phyloP scores from a whole-genome alignment of 1,140 invertebrate species.

The Lerema accius region DNA sequence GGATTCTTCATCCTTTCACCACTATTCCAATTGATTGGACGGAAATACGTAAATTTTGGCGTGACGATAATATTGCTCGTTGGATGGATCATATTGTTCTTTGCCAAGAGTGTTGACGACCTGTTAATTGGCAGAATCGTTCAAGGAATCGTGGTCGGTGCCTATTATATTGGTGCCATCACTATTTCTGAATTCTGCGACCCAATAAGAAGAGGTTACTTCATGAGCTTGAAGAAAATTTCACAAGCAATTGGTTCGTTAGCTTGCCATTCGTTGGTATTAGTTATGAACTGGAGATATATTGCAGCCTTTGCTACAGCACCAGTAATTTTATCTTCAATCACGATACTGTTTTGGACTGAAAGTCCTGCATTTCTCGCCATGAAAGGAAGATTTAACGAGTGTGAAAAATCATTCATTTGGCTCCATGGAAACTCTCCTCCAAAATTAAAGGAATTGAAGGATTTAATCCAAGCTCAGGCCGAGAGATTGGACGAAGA shows the following conservation, averaged over 20 bases:
- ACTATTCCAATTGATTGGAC: constrained; percentile 42
- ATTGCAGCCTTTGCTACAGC: constrained; percentile 33
- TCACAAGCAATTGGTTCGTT: constrained; percentile 33
- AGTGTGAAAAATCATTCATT: constrained; percentile 40
- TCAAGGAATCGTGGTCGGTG: constrained; percentile 27
- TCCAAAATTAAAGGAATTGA: constrained; percentile 31
- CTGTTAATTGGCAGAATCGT: constrained; percentile 18
- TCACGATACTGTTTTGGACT: constrained; percentile 46
- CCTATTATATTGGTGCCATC: constrained; percentile 16
- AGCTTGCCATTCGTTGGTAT: constrained; percentile 35
- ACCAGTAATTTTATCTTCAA: constrained; percentile 9
- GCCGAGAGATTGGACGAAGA: constrained; percentile 8
- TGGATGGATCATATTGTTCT: constrained; percentile 27
- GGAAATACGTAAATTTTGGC: constrained; percentile 35
- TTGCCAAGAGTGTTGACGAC: constrained; percentile 14
- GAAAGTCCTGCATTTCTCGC: constrained; percentile 53
- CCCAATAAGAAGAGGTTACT: constrained; percentile 44
- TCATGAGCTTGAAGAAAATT: constrained; percentile 40
- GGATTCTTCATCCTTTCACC: constrained; percentile 45
- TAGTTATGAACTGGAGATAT: constrained; percentile 41
- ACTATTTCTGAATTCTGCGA: constrained; percentile 21
- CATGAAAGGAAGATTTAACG: constrained; percentile 42
- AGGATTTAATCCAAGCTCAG: constrained; percentile 32
- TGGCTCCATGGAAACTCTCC: constrained; percentile 37
- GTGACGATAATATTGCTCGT: constrained; percentile 26